Conservation (phyloP, 2,888 invertebrate genomes). For the Chrysomela aeneicollis region DNA sequence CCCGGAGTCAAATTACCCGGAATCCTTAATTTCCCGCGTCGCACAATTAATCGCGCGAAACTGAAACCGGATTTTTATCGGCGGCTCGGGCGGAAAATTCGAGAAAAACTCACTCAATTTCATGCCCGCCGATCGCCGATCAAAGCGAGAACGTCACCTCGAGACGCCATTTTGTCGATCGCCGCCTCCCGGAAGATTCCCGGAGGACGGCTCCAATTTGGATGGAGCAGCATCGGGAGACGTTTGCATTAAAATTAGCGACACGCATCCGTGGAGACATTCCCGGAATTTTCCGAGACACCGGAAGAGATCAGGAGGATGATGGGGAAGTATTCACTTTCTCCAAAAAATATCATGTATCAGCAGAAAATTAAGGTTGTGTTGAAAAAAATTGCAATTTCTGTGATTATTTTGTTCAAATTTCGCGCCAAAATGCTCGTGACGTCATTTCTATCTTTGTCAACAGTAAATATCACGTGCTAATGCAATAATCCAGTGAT, state of each 20-base stretch:
- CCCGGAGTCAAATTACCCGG: background rate
- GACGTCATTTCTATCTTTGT: too few species aligned
- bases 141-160: constrained; percentile 22
- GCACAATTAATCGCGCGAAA: background rate
- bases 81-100: constrained; percentile 13
- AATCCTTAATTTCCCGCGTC: background rate
- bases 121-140: constrained; percentile 27
- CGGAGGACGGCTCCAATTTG: background rate
- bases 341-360: too few species aligned
- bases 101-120: constrained; percentile 23
- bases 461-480: too few species aligned
- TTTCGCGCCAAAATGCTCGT: too few species aligned
- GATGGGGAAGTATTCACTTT: too few species aligned
- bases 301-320: too few species aligned
- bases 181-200: constrained; percentile 12
- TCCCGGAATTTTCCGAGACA: too few species aligned
- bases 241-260: background rate
- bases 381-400: too few species aligned
- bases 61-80: background rate
- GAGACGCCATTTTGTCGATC: constrained; percentile 22
- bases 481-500: too few species aligned
- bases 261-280: background rate
- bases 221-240: background rate
- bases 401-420: too few species aligned
- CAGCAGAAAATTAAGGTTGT: too few species aligned